These are phyloP conservation scores for Diachasmimorpha longicaudata DNA, from an alignment of 1,140 invertebrate genomes.

Conservation along the genomic window DNA sequence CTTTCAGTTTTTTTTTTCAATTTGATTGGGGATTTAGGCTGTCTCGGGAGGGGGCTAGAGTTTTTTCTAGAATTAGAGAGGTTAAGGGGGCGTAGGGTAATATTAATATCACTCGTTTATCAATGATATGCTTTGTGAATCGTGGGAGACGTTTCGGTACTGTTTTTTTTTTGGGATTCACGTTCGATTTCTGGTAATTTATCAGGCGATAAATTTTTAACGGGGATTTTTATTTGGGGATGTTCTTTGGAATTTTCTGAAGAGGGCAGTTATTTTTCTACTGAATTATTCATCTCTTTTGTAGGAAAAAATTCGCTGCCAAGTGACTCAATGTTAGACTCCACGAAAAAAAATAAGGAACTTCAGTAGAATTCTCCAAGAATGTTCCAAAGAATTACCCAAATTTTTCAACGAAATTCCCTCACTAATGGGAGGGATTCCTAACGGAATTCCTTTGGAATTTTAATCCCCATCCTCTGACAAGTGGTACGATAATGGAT, in stretches of 20 bases:
- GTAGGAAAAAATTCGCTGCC: too few relatives aligned
- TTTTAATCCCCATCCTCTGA: not conserved
- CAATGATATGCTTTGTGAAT: constrained; percentile 57
- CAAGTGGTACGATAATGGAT: not conserved
- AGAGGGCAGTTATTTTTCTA: too few relatives aligned
- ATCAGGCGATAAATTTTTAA: not conserved
- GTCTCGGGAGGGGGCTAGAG: constrained; percentile 26
- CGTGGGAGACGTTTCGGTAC: constrained; percentile 34
- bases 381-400: too few relatives aligned
- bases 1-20: constrained; percentile 9
- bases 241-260: too few relatives aligned
- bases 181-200: not conserved
- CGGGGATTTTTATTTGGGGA: too few relatives aligned
- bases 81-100: constrained; percentile 41
- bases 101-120: constrained; percentile 53
- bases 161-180: not conserved
- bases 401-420: not conserved
- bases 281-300: too few relatives aligned
- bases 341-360: too few relatives aligned
- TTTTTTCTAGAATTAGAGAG: constrained; percentile 19
- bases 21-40: constrained; percentile 32
- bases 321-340: too few relatives aligned
- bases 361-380: too few relatives aligned
- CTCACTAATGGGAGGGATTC: not conserved
- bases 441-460: not conserved